Conservation (phyloP, 53 echinoderm and acorn worm species). For the Apostichopus leukothele region DNA sequence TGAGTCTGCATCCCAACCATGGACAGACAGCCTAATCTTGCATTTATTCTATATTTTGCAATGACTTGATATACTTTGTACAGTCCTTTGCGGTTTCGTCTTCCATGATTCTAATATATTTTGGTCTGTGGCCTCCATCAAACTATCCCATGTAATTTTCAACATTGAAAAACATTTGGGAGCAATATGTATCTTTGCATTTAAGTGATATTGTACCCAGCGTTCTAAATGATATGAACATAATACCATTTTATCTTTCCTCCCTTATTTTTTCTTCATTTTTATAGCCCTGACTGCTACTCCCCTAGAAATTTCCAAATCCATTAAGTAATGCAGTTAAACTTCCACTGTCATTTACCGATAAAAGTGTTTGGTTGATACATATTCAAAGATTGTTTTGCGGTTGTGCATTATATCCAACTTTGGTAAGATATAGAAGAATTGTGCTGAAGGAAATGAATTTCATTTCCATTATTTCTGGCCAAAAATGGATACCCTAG, state of each 20-base stretch:
- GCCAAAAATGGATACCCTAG: constrained; percentile 14
- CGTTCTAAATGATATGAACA: neutral
- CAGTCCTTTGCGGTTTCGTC: too few species aligned
- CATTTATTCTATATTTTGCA: too few species aligned
- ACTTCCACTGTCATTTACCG: neutral
- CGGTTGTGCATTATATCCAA: neutral
- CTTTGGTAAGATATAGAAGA: neutral
- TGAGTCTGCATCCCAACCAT: too few species aligned
- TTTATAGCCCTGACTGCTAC: neutral
- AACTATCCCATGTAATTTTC: too few species aligned
- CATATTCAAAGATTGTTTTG: neutral
- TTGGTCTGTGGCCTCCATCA: too few species aligned
- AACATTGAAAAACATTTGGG: too few species aligned
- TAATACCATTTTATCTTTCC: neutral
- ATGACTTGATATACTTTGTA: too few species aligned
- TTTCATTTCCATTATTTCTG: constrained; percentile 32
- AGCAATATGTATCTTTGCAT: too few species aligned
- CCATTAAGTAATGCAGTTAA: neutral
- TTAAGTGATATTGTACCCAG: too few species aligned
- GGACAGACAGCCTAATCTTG: too few species aligned
- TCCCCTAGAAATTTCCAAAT: neutral
- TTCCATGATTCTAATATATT: too few species aligned
- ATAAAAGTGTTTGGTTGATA: constrained; percentile 1
- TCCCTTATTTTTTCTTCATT: neutral
- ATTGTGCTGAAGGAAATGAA: constrained; percentile 22